phyloP scores from a whole-genome alignment of 2,888 invertebrate genomes.

The Penaeus monodon region DNA sequence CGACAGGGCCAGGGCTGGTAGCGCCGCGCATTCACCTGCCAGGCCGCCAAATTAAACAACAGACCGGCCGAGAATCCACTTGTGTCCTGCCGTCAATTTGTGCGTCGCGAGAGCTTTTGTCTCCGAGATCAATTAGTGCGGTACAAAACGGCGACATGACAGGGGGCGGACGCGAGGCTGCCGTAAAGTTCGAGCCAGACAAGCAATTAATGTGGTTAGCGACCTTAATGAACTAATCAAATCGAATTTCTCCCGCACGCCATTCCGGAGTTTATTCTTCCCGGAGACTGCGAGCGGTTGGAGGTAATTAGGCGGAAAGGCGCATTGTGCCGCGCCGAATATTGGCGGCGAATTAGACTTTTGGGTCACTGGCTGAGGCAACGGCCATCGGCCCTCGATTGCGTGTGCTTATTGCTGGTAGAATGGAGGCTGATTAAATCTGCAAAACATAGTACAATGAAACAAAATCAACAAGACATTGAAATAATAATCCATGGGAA shows the following conservation, averaged over 20 bases:
- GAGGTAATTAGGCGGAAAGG: too few species aligned
- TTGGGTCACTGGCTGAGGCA: too few species aligned
- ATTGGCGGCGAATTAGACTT: too few species aligned
- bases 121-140: slow-evolving; percentile 7
- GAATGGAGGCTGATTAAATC: too few species aligned
- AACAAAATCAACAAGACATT: too few species aligned
- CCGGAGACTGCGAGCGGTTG: too few species aligned
- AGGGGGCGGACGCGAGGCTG: slow-evolving; percentile 13
- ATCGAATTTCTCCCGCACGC: not conserved
- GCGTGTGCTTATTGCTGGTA: too few species aligned
- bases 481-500: not conserved
- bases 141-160: not conserved
- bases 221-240: slow-evolving; percentile 12
- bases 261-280: too few species aligned
- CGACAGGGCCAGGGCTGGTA: not conserved
- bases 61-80: not conserved
- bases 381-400: too few species aligned
- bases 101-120: not conserved
- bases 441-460: too few species aligned
- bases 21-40: not conserved
- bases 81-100: not conserved
- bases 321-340: too few species aligned
- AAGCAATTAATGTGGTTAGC: slow-evolving; percentile 1
- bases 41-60: slow-evolving; percentile 2
- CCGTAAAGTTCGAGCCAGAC: not conserved